Evolutionary conservation across 2,888 invertebrate species (phyloP), one percentile per base, ranked within the genome.

Genomic region (Sminthurides aquaticus): DNA sequence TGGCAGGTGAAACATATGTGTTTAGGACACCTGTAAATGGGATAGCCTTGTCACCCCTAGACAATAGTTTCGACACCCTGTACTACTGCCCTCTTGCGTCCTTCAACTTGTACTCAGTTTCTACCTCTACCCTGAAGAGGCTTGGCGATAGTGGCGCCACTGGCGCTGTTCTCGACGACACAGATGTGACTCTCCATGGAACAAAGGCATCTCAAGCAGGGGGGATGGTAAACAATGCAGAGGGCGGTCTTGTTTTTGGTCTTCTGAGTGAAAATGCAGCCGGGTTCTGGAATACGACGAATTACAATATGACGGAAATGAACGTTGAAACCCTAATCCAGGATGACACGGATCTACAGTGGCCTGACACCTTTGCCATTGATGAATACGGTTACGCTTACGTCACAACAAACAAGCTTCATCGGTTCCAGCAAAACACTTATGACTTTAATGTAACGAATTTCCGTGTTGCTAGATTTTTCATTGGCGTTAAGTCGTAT

Each of bases 181-280:
- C 80, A 0, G 79, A 81, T 67, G 83, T 88, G 0, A 80, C 78
- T 5, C 84, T 86, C 69, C 77, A 86, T 52, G 88, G 87, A 0
- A 75, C 78, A 0, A 87, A 87, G 76, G 77, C 81, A 0, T 87
- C 87, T 0, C 86, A 87, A 77, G 85, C 86, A 0, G 87, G 86
- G 74, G 88, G 88, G 0, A 87, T 89, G 86, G 83, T 85, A 67
- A 87, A 88, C 86, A 87, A 88, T 72, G 83, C 86, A 20, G 79
- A 80, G 20, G 88, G 88, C 1, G 77, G 84, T 3, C 80, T 89
- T 11, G 89, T 87, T 79, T 88, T 83, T 77, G 88, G 87, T 52
- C 80, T 88, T 27, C 78, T 89, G 63, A 84, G 84, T 59, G 85
- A 85, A 74, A 86, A 86, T 69, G 85, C 86, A 25, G 84, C 89